A percentile compares a stretch with the other conserved stretches of the same genome.
These are phyloP conservation scores for Emydocephalus ijimae DNA, from an alignment of 2,113 vertebrate species.

Conservation along the genomic window DNA sequence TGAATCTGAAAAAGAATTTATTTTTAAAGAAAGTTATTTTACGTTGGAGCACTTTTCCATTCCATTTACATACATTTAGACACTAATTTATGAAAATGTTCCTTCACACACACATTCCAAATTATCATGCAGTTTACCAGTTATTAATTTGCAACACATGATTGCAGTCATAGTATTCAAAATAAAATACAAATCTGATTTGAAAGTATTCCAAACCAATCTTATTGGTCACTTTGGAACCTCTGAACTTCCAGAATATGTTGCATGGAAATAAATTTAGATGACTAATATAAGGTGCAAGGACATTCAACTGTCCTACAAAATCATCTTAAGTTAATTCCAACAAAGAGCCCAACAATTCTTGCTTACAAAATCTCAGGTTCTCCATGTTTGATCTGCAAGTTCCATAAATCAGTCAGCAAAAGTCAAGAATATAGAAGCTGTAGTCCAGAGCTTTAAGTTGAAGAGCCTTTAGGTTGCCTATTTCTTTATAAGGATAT, in stretches of 20 bases:
- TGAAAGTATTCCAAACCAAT: not conserved
- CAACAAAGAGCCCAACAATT: not conserved
- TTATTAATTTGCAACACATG: slow-evolving; percentile 17
- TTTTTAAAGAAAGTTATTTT: slow-evolving; percentile 29
- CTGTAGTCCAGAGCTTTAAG: not conserved
- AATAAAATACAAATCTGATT: slow-evolving; percentile 22
- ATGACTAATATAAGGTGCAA: slow-evolving; percentile 43
- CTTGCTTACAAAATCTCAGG: not conserved
- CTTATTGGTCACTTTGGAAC: accelerated
- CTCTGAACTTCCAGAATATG: slow-evolving; percentile 4
- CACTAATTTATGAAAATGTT: not conserved
- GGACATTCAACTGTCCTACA: not conserved
- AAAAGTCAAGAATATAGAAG: not conserved
- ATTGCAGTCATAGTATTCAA: not conserved
- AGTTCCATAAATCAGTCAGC: not conserved
- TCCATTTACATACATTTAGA: slow-evolving; percentile 26
- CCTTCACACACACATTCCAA: not conserved
- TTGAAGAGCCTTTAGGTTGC: not conserved
- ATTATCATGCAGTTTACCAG: not conserved
- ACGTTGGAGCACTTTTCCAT: not conserved
- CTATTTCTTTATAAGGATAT: not conserved
- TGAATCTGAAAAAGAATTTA: slow-evolving; percentile 41
- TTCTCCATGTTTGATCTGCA: not conserved
- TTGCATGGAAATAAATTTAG: slow-evolving; percentile 13
- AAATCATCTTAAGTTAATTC: not conserved